A percentile compares a stretch with the other conserved stretches of the same genome.
Evolutionary conservation across 1,140 invertebrate species (phyloP).

Genomic region (Bathynomus jamesi): DNA sequence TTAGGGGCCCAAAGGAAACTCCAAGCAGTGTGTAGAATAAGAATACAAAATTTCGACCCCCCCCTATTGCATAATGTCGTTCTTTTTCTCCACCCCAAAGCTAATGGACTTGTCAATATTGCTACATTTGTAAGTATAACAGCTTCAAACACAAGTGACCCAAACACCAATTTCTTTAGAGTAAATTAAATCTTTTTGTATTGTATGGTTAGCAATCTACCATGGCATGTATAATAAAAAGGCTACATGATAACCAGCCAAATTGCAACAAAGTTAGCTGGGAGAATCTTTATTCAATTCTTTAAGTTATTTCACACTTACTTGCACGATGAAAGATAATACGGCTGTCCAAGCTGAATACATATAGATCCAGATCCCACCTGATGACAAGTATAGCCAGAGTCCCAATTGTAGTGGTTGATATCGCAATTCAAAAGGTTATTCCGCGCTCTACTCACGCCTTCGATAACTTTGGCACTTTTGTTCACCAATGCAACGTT

Average conservation of each 20-base stretch:
- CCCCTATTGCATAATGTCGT: too few relatives aligned
- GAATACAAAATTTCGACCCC: too few relatives aligned
- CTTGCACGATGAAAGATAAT: constrained; percentile 83
- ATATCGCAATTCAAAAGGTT: constrained; percentile 93
- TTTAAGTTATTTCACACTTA: constrained; percentile 39
- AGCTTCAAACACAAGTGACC: too few relatives aligned
- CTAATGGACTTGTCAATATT: too few relatives aligned
- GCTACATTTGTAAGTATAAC: too few relatives aligned
- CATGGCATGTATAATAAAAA: too few relatives aligned
- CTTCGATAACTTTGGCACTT: constrained; percentile 89
- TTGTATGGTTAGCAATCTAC: too few relatives aligned
- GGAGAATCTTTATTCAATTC: not conserved
- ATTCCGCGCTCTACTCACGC: constrained; percentile 82
- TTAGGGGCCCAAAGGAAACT: too few relatives aligned
- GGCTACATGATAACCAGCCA: not conserved
- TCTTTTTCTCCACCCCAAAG: too few relatives aligned
- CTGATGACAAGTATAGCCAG: constrained; percentile 97
- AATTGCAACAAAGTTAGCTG: not conserved
- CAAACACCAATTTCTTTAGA: too few relatives aligned
- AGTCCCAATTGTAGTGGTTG: constrained; percentile 95
- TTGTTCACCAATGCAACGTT: constrained; percentile 86
- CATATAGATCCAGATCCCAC: constrained; percentile 88
- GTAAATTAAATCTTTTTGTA: too few relatives aligned
- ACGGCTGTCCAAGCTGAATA: constrained; percentile 93
- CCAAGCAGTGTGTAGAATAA: too few relatives aligned